Conservation (phyloP, 2,888 invertebrate genomes). For the Aleiodes alternator region DNA sequence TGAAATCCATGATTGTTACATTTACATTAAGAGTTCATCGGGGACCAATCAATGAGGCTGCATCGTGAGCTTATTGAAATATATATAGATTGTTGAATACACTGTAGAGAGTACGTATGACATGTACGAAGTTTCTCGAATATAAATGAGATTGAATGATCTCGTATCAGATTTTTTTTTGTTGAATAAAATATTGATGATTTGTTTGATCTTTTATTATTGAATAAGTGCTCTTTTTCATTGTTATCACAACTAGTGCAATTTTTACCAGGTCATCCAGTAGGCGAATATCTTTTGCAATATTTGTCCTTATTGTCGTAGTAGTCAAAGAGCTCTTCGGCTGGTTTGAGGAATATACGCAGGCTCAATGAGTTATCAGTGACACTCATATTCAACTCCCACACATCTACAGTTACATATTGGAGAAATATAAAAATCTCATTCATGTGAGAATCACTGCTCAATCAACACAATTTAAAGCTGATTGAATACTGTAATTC, state of each 20-base stretch:
- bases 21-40: not conserved
- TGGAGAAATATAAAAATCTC: not conserved
- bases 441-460: slow-evolving; percentile 7
- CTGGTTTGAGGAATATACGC: slow-evolving; percentile 1
- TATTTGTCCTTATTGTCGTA: not conserved
- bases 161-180: not conserved
- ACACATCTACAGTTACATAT: not conserved
- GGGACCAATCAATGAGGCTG: not conserved
- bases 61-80: not conserved
- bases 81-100: not conserved
- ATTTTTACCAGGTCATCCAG: slow-evolving; percentile 4
- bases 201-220: not conserved
- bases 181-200: slow-evolving; percentile 21
- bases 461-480: slow-evolving; percentile 15
- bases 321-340: too few species aligned
- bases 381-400: slow-evolving; percentile 26
- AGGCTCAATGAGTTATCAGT: slow-evolving; percentile 33
- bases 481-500: slow-evolving; percentile 2
- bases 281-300: slow-evolving; percentile 1
- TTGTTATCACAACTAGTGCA: not conserved
- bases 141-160: not conserved
- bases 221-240: not conserved
- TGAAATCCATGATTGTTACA: not conserved
- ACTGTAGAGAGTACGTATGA: not conserved
- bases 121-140: not conserved